These are phyloP conservation scores for Coptodon bakossiorum DNA, from an alignment of 2,113 vertebrate genomes.

Conservation along the genomic window DNA sequence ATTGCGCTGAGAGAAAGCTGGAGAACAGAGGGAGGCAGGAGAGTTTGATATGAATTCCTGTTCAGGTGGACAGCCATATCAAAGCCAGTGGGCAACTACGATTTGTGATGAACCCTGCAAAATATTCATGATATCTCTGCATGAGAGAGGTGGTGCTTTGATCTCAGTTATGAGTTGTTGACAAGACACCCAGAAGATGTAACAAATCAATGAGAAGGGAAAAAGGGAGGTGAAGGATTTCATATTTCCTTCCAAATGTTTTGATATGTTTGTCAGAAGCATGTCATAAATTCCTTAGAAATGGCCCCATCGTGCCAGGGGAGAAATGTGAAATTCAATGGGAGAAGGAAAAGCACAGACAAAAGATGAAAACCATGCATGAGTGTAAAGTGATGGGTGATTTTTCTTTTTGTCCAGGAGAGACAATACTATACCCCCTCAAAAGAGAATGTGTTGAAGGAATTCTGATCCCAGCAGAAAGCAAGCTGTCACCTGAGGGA, in stretches of 20 bases:
- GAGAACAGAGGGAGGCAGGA: not conserved
- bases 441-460: slow-evolving; percentile 24
- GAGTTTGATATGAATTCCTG: slow-evolving; percentile 27
- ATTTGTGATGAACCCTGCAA: slow-evolving; percentile 14
- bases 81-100: slow-evolving; percentile 14
- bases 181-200: slow-evolving; percentile 10
- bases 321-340: not conserved
- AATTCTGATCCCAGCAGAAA: slow-evolving; percentile 27
- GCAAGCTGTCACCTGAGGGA: slow-evolving; percentile 53
- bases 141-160: slow-evolving; percentile 15
- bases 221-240: not conserved
- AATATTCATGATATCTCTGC: slow-evolving; percentile 4
- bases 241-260: slow-evolving; percentile 7
- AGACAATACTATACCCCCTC: slow-evolving; percentile 13
- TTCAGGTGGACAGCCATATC: slow-evolving; percentile 31
- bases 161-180: not conserved
- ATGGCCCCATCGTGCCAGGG: not conserved
- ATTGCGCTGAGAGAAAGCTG: slow-evolving; percentile 6
- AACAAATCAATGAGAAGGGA: slow-evolving; percentile 15
- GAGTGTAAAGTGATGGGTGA: not conserved
- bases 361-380: not conserved
- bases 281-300: slow-evolving; percentile 6
- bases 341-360: not conserved
- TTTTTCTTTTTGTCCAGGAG: slow-evolving; percentile 7
- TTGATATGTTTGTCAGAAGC: slow-evolving; percentile 12